These are phyloP conservation scores for Caenorhabditis doughertyi DNA, from an alignment of 2,888 invertebrate species.

Conservation along the genomic window DNA sequence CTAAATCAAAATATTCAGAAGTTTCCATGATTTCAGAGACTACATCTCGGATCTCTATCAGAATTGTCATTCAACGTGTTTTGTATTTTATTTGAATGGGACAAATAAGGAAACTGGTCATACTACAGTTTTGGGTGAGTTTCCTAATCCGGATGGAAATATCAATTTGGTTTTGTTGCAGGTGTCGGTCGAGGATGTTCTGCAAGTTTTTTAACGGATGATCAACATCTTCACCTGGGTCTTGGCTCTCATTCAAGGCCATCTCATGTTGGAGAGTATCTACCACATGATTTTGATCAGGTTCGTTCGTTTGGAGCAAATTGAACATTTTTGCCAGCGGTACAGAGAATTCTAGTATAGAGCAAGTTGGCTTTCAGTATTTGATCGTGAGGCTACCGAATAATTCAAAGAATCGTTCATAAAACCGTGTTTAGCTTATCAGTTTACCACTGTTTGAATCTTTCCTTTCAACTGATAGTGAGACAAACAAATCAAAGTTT, in stretches of 20 bases:
- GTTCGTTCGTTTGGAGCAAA: constrained; percentile 57
- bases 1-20: constrained; percentile 24
- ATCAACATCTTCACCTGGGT: constrained; percentile 77
- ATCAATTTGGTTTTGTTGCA: background rate
- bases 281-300: constrained; percentile 79
- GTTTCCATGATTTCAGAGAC: constrained; percentile 59
- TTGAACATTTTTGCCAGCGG: too few species aligned
- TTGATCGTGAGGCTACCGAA: too few species aligned
- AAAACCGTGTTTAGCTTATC: too few species aligned
- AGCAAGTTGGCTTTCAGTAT: too few species aligned
- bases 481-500: too few species aligned
- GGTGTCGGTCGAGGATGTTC: constrained; percentile 34
- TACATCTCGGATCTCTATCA: constrained; percentile 70
- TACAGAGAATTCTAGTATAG: too few species aligned
- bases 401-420: too few species aligned
- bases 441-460: too few species aligned
- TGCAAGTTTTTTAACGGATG: constrained; percentile 75
- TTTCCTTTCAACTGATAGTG: too few species aligned
- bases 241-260: constrained; percentile 75
- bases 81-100: constrained; percentile 78
- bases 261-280: constrained; percentile 75
- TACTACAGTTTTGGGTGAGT: constrained; percentile 72
- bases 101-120: constrained; percentile 76
- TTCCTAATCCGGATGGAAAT: background rate
- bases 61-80: constrained; percentile 76